phyloP scores from a whole-genome alignment of 2,888 invertebrate genomes.

The Microctonus brassicae region DNA sequence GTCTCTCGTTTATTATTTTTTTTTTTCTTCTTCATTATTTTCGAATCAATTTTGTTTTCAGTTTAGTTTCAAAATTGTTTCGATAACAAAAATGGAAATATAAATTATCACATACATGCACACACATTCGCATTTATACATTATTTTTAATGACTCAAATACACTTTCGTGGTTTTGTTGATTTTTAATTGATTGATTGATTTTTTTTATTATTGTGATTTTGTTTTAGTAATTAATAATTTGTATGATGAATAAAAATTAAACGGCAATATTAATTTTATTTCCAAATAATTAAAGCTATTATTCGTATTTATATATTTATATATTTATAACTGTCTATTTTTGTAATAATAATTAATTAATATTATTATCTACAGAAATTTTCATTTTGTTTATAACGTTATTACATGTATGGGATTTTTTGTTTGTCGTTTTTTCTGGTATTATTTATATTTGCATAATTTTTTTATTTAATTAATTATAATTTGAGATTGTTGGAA shows the following conservation, averaged over 20 bases:
- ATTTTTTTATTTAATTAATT: background rate
- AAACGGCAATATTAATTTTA: conserved; percentile 53
- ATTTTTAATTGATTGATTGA: too few relatives aligned
- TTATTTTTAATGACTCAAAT: too few relatives aligned
- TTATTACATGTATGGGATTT: conserved; percentile 43
- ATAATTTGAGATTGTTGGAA: background rate
- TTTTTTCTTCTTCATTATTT: conserved; percentile 39
- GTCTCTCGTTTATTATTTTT: conserved; percentile 27
- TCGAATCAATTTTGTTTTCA: conserved; percentile 17
- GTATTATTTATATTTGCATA: conserved; percentile 42
- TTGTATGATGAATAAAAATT: conserved; percentile 57
- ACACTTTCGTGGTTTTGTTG: too few relatives aligned
- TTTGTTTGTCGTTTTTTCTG: conserved; percentile 47
- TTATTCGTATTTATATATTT: conserved; percentile 54
- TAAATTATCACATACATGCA: conserved; percentile 8
- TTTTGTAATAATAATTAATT: too few relatives aligned
- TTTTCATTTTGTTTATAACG: too few relatives aligned
- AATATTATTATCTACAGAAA: conserved; percentile 66
- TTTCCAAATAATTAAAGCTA: conserved; percentile 70
- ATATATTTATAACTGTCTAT: conserved; percentile 44
- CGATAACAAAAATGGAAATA: background rate
- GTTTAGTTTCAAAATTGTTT: background rate
- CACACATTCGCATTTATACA: background rate
- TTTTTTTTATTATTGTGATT: conserved; percentile 44
- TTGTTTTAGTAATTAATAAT: too few relatives aligned